Evolutionary conservation across 2,113 vertebrate species (phyloP).

Genomic region (Dissostichus mawsoni): DNA sequence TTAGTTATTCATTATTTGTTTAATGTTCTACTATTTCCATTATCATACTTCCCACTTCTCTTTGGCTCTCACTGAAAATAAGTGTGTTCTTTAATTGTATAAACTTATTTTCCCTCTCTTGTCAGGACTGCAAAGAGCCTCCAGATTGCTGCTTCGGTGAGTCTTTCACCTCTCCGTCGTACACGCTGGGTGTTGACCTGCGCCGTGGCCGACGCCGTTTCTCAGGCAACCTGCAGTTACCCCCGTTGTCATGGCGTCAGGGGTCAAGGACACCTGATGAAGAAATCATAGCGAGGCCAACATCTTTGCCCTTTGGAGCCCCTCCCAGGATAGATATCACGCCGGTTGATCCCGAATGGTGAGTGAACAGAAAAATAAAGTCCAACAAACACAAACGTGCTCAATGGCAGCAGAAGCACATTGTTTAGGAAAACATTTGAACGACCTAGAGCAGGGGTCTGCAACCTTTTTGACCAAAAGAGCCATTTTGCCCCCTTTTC

Average conservation of each 20-base stretch:
- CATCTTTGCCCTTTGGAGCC: slow-evolving; percentile 88
- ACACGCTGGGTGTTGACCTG: slow-evolving; percentile 92
- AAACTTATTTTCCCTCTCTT: neutral
- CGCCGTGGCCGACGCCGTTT: slow-evolving; percentile 91
- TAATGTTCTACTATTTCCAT: neutral
- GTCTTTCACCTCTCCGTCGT: slow-evolving; percentile 91
- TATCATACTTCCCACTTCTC: neutral
- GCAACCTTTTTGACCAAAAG: too few species aligned
- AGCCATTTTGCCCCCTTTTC: too few species aligned
- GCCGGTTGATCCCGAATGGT: slow-evolving; percentile 92
- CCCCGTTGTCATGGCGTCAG: slow-evolving; percentile 93
- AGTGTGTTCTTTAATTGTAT: too few species aligned
- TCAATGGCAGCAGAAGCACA: neutral
- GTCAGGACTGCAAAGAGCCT: slow-evolving; percentile 89
- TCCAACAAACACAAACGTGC: neutral
- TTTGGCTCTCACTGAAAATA: neutral
- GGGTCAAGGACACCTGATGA: slow-evolving; percentile 89
- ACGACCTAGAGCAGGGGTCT: neutral
- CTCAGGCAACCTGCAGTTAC: slow-evolving; percentile 93
- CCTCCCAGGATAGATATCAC: slow-evolving; percentile 96
- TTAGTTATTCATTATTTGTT: neutral
- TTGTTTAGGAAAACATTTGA: neutral
- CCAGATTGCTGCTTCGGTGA: slow-evolving; percentile 91
- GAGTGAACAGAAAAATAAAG: slow-evolving; percentile 52
- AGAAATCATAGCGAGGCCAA: slow-evolving; percentile 89